Base-by-base conservation (phyloP, 2,888 invertebrate genomes). In the Ennomos quercinarius region DNA sequence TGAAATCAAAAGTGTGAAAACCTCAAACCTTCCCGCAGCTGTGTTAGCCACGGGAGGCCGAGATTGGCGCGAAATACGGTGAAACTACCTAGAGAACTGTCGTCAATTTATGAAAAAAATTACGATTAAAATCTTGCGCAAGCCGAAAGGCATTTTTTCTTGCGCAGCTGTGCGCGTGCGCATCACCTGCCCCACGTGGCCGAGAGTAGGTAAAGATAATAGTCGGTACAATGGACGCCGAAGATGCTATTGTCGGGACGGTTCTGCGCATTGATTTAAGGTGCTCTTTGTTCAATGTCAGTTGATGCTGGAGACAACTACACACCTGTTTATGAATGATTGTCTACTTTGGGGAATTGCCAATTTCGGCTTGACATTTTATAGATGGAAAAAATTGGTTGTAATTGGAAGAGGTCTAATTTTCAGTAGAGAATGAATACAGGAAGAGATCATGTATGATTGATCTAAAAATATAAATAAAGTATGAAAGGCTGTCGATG, bases 121-220 rank as follows among this genome's bases (percentile, higher is more conserved):
- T 72, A 72, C 85, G 87, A 91, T 91, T 90, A 89, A 82, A 89
- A 91, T 91, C 91, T 92, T 92, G 86, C 87, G 79, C 88, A 92
- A 92, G 85, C 86, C 85, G 83, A 77, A 77, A 76, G 74, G 65
- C 59, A 61, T 81, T 84, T 88, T 68, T 87, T 86, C 79, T 64
- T 47, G 68, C 73, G 83, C 91, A 91, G 91, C 77, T 91, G 91
- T 82, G 89, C 91, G 87, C 91, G 91, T 91, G 91, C 90, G 80
- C 46, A 62, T 76, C 91, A 91, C 91, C 91, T 91, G 91, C 70
- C 90, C 86, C 91, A 91, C 91, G 90, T 91, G 92, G 63, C 42
- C 48, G 10, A 52, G 84, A 39, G 11, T 17, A n/a, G n/a, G n/a
- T n/a, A 42, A 42, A 42, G 11, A 17, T 84, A 89, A 88, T 84